Evolutionary conservation across 1,140 invertebrate genomes (phyloP).

Genomic region (Drosophila nigromelanica): DNA sequence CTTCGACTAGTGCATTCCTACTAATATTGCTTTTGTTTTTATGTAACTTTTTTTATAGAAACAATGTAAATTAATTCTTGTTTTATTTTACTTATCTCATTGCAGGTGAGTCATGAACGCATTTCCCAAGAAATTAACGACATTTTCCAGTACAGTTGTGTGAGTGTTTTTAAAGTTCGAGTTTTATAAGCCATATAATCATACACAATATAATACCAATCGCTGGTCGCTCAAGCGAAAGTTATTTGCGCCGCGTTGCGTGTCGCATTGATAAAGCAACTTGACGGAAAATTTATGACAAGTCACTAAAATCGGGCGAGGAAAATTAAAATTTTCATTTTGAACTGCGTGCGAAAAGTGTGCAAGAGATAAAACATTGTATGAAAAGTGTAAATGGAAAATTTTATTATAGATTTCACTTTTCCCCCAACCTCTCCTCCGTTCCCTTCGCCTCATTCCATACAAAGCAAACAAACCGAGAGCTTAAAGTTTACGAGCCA

Average conservation of each 20-base stretch:
- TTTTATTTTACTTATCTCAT: conserved; percentile 45
- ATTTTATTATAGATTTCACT: conserved; percentile 77
- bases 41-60: conserved; percentile 16
- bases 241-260: conserved; percentile 29
- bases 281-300: conserved; percentile 67
- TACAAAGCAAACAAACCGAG: conserved; percentile 5
- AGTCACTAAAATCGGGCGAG: conserved; percentile 54
- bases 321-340: conserved; percentile 54
- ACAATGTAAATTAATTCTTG: conserved; percentile 31
- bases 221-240: conserved; percentile 40
- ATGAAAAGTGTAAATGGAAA: conserved; percentile 38
- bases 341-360: conserved; percentile 68
- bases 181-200: neutral
- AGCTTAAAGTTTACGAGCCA: conserved; percentile 57
- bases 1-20: too few species aligned
- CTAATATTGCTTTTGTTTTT: neutral
- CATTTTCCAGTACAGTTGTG: neutral
- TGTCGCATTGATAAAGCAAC: conserved; percentile 63
- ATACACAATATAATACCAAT: conserved; percentile 9
- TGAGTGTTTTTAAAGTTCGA: conserved; percentile 26
- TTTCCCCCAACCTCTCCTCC: conserved; percentile 14
- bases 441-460: too few species aligned
- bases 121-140: conserved; percentile 19
- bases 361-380: conserved; percentile 19
- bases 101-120: conserved; percentile 60